A percentile compares a stretch with the other conserved stretches of the same genome.
phyloP scores from a whole-genome alignment of 2,888 invertebrate species.

The Esperia sulphurella region DNA sequence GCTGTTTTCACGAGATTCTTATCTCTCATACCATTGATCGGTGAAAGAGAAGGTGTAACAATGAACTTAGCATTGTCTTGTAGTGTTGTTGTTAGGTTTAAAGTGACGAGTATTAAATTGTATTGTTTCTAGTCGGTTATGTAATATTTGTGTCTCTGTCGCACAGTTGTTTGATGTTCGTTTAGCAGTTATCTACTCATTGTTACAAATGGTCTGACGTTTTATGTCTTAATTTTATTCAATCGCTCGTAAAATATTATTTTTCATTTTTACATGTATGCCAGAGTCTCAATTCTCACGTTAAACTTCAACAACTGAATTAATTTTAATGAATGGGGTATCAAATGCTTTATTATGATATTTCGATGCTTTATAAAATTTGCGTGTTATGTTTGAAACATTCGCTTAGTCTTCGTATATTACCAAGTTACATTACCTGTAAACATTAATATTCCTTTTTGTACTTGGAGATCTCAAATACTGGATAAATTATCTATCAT shows the following conservation, averaged over 20 bases:
- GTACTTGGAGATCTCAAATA: too few relatives aligned
- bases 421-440: too few relatives aligned
- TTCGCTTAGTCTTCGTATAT: too few relatives aligned
- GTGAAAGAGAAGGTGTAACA: constrained; percentile 58
- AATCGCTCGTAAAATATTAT: too few relatives aligned
- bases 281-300: too few relatives aligned
- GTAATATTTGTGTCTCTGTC: constrained; percentile 35
- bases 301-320: too few relatives aligned
- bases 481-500: too few relatives aligned
- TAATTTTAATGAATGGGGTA: not conserved
- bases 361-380: too few relatives aligned
- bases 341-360: too few relatives aligned
- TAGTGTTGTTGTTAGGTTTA: constrained; percentile 36
- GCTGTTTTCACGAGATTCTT: constrained; percentile 67
- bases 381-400: too few relatives aligned
- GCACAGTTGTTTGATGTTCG: constrained; percentile 19
- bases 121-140: constrained; percentile 48
- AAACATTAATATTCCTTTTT: too few relatives aligned
- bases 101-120: constrained; percentile 49
- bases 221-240: not conserved
- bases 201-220: not conserved
- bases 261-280: too few relatives aligned
- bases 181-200: constrained; percentile 1
- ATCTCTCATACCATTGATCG: constrained; percentile 57
- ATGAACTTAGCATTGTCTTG: constrained; percentile 56